Evolutionary conservation across 1,140 invertebrate species (phyloP).

Genomic region (Lepidotrigona ventralis): DNA sequence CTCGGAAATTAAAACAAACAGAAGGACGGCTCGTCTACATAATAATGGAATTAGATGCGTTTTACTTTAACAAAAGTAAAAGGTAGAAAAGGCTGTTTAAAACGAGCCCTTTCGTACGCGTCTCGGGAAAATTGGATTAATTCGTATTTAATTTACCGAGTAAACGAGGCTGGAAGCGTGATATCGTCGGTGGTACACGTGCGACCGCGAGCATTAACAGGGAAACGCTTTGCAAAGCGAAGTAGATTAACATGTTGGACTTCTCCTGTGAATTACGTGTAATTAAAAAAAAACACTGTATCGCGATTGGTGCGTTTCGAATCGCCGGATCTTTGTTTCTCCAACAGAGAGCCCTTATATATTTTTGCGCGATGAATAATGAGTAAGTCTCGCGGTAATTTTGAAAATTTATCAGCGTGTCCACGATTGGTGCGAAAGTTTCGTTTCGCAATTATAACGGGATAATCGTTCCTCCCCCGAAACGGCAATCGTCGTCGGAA

Average conservation of each 20-base stretch:
- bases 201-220: background rate
- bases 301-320: background rate
- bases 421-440: no score
- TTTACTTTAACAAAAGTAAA: constrained; percentile 2
- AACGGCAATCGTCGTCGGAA: background rate
- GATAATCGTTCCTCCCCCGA: background rate
- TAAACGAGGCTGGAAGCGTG: constrained; percentile 19
- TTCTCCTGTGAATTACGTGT: background rate
- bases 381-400: background rate
- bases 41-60: constrained; percentile 16
- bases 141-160: constrained; percentile 39
- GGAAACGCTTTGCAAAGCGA: background rate
- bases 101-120: background rate
- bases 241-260: constrained; percentile 6
- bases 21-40: background rate
- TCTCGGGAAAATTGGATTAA: constrained; percentile 32
- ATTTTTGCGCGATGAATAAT: background rate
- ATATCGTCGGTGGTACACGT: background rate
- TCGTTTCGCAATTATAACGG: no score
- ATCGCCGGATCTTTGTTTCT: no score
- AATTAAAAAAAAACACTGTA: constrained; percentile 1
- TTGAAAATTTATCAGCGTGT: background rate
- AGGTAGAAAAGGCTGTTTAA: constrained; percentile 10
- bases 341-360: no score
- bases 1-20: constrained; percentile 14